Conservation (phyloP, 2,797 vertebrate species). For the Parambassis ranga region DNA sequence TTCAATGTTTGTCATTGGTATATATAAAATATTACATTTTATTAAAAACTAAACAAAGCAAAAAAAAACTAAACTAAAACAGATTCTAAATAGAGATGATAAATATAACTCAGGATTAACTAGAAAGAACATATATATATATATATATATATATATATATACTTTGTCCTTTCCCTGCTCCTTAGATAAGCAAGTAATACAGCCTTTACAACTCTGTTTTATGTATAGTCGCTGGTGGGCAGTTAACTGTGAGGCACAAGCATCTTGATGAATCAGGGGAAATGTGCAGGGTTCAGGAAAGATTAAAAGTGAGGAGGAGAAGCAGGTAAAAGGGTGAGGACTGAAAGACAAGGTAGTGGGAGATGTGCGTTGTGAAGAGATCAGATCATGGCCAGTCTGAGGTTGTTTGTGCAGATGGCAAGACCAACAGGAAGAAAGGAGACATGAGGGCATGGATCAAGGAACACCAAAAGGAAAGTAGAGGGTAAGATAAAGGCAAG, state of each 20-base stretch:
- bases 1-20: constrained; percentile 54
- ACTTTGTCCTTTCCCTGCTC: fast-evolving
- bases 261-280: constrained; percentile 28
- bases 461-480: background rate
- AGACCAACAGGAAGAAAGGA: constrained; percentile 9
- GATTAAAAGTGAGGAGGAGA: constrained; percentile 38
- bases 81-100: background rate
- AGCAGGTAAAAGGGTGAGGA: background rate
- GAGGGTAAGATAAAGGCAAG: constrained; percentile 20
- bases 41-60: background rate
- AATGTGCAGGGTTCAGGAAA: background rate
- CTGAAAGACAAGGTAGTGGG: background rate
- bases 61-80: background rate
- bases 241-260: background rate
- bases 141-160: too few relatives aligned
- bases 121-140: background rate
- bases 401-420: background rate
- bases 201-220: constrained; percentile 1
- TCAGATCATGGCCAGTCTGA: constrained; percentile 1
- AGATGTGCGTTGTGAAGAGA: background rate
- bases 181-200: background rate
- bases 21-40: too few relatives aligned
- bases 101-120: background rate
- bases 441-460: constrained; percentile 13
- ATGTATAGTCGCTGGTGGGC: background rate